A percentile compares a stretch with the other conserved stretches of the same genome.
Conservation (phyloP, 2,888 invertebrate genomes). For the Caenorhabditis drosophilae region DNA sequence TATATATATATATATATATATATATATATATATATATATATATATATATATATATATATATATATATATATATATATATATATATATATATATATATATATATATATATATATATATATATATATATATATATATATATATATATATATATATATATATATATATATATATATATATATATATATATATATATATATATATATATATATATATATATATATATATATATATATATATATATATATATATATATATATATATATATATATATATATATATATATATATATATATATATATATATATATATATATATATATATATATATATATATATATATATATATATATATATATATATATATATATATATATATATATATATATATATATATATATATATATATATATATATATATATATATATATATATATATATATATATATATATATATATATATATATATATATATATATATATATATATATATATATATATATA, state of each 20-base stretch:
- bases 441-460: conserved; percentile 1
- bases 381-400: conserved; percentile 6
- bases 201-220: conserved; percentile 14
- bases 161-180: conserved; percentile 13
- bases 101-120: conserved; percentile 15
- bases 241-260: conserved; percentile 3
- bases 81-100: conserved; percentile 1
- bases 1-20: conserved; percentile 16
- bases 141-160: conserved; percentile 2
- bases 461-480: too few species aligned
- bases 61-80: conserved; percentile 14
- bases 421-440: conserved; percentile 6
- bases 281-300: conserved; percentile 3
- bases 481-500: too few species aligned
- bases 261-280: conserved; percentile 10
- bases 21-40: conserved; percentile 7
- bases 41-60: conserved; percentile 2
- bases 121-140: conserved; percentile 7
- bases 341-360: conserved; percentile 4
- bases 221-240: conserved; percentile 8
- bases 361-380: conserved; percentile 8
- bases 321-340: conserved; percentile 8
- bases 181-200: conserved; percentile 3
- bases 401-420: conserved; percentile 13
- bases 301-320: conserved; percentile 13